These are phyloP conservation scores for Nebria ingens DNA, from an alignment of 1,140 invertebrate genomes.

Conservation along the genomic window DNA sequence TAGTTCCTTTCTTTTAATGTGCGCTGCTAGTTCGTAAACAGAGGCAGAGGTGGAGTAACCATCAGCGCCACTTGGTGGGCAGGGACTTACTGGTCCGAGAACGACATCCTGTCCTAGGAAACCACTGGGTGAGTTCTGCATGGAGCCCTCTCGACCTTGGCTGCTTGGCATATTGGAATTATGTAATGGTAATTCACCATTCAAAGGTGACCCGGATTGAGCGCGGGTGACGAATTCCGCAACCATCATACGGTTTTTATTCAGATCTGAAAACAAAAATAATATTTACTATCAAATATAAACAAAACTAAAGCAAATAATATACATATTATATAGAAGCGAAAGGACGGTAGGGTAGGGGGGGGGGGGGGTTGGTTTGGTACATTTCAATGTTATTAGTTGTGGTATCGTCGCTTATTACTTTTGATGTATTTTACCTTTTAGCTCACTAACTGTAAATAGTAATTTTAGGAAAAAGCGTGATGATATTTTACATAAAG, in stretches of 20 bases:
- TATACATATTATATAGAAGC: too few species aligned
- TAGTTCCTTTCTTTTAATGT: constrained; percentile 59
- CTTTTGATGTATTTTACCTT: too few species aligned
- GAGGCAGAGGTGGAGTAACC: constrained; percentile 28
- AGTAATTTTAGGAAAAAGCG: too few species aligned
- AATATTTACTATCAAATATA: constrained; percentile 2
- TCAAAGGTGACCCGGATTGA: constrained; percentile 53
- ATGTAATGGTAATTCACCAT: constrained; percentile 51
- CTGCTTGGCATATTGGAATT: constrained; percentile 44
- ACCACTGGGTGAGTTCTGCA: constrained; percentile 31
- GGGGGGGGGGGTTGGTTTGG: too few species aligned
- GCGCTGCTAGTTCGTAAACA: constrained; percentile 33
- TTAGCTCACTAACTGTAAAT: too few species aligned
- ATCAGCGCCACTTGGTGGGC: constrained; percentile 32
- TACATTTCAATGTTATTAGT: too few species aligned
- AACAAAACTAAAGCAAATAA: background rate
- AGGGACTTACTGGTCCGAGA: constrained; percentile 32
- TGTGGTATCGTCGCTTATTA: too few species aligned
- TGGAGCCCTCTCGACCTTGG: constrained; percentile 33
- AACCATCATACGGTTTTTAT: constrained; percentile 72
- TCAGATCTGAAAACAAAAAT: constrained; percentile 44
- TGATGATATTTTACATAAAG: too few species aligned
- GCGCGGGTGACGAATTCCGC: constrained; percentile 69
- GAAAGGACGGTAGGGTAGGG: too few species aligned
- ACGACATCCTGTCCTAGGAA: constrained; percentile 21